phyloP scores from a whole-genome alignment of 2,113 vertebrate species.

The Myotis brandtii region DNA sequence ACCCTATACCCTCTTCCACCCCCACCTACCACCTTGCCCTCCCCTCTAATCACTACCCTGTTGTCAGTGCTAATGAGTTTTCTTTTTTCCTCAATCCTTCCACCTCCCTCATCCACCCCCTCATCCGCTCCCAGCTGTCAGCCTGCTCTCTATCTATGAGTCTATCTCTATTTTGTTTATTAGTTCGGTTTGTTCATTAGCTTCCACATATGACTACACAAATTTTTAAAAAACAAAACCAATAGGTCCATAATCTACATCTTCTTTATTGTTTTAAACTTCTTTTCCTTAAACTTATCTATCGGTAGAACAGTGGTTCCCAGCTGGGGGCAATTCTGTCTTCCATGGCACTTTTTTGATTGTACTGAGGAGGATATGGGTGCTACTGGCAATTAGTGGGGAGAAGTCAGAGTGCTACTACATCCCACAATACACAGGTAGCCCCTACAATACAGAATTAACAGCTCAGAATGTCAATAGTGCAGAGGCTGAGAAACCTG shows the following conservation, averaged over 20 bases:
- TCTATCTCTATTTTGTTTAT: too few relatives aligned
- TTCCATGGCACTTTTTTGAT: not conserved
- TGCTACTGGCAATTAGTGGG: too few relatives aligned
- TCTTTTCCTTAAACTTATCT: not conserved
- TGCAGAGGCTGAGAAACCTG: not conserved
- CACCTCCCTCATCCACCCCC: too few relatives aligned
- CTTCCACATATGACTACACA: too few relatives aligned
- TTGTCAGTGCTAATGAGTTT: too few relatives aligned
- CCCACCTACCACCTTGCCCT: too few relatives aligned
- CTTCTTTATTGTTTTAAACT: not conserved
- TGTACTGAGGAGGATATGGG: not conserved
- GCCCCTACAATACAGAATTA: not conserved
- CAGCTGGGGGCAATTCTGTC: not conserved
- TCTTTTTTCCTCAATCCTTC: too few relatives aligned
- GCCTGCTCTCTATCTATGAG: not conserved
- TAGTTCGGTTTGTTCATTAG: too few relatives aligned
- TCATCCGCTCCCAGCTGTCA: too few relatives aligned
- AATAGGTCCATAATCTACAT: not conserved
- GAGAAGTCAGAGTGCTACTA: not conserved
- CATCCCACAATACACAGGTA: not conserved
- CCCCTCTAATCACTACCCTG: too few relatives aligned
- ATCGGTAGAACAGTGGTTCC: not conserved
- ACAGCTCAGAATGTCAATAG: not conserved
- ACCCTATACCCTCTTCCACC: too few relatives aligned
- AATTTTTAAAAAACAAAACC: not conserved